Evolutionary conservation across 53 echinoderm and acorn worm genomes (phyloP).

Genomic region (Patiria pectinifera): DNA sequence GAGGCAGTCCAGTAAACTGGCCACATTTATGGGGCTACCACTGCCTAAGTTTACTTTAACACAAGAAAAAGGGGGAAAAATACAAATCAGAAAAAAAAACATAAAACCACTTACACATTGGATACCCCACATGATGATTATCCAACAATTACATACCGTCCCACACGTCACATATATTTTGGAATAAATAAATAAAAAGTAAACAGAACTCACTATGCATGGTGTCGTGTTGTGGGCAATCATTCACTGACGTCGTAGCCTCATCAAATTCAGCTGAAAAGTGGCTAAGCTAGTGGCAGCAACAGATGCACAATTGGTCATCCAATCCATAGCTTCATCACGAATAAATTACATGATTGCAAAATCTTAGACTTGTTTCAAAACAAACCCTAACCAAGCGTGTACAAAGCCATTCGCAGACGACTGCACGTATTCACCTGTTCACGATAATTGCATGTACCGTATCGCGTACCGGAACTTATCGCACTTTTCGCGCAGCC

Average conservation of each 20-base stretch:
- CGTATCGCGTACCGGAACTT: background rate
- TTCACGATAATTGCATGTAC: background rate
- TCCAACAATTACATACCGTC: too few species aligned
- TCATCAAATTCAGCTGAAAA: constrained; percentile 8
- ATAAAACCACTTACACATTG: too few species aligned
- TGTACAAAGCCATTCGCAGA: background rate
- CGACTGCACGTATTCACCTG: background rate
- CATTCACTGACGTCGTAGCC: background rate
- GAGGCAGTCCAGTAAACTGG: too few species aligned
- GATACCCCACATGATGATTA: too few species aligned
- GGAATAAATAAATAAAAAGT: background rate
- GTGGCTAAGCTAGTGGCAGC: constrained; percentile 6
- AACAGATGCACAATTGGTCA: background rate
- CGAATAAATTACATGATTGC: background rate
- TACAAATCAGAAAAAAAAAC: too few species aligned
- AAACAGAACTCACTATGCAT: constrained; percentile 57
- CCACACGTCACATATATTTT: background rate
- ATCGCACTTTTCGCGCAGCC: constrained; percentile 22
- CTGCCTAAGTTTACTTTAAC: too few species aligned
- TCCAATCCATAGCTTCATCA: constrained; percentile 12
- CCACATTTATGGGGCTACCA: too few species aligned
- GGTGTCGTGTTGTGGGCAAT: background rate
- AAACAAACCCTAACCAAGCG: background rate
- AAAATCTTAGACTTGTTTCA: background rate
- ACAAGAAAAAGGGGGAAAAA: too few species aligned